Base-by-base conservation (phyloP, 1,140 invertebrate genomes). In the Achatina immaculata region DNA sequence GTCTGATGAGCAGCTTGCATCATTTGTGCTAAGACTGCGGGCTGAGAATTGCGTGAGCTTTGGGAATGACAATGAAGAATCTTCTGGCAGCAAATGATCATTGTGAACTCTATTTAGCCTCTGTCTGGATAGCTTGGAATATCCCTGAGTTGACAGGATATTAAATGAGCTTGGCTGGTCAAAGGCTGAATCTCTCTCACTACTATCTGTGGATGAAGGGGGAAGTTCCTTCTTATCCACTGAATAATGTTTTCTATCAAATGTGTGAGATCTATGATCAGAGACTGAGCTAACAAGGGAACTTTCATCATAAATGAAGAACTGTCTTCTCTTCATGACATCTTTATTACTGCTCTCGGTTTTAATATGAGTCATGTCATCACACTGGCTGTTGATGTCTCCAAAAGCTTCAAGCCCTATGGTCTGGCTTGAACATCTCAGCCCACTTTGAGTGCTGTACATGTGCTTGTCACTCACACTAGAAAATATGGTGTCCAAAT, bases 131-230 rank as follows among this genome's bases (percentile, higher is more conserved):
- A 73, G n/a, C 28, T 73, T 73, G 38, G 6, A 9, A 45, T 75
- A 75, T 6, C 73, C 73, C 6, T 75, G 34, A 55, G 43, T 24
- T 31, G 73, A 75, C 21, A 75, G 45, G 21, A 75, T 75, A 36
- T 75, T 40, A 58, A 75, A 75, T 31, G 73, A 58, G 42, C 38
- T 38, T 36, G 21, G 66, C 66, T 68, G 66, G 34, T 40, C 31
- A 68, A 68, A 40, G 21, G 11, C 34, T 34, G 66, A 40, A 58
- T 58, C 55, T 24, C 55, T 58, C 11, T n/a, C 55, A 24, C 21
- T 4, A 24, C 21, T 4, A 24, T 58, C n/a, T 4, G 9, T 24
- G n/a, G 55, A 9, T 4, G 21, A 11, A 58, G 3, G 4, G 24
- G 11, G 11, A 14, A 24, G n/a, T 21, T 58, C 55, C n/a, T 58